Percentiles rank a stretch among this genome's conserved stretches.
These are phyloP conservation scores for Amphiprion ocellaris DNA, from an alignment of 2,113 vertebrate genomes.

Conservation along the genomic window DNA sequence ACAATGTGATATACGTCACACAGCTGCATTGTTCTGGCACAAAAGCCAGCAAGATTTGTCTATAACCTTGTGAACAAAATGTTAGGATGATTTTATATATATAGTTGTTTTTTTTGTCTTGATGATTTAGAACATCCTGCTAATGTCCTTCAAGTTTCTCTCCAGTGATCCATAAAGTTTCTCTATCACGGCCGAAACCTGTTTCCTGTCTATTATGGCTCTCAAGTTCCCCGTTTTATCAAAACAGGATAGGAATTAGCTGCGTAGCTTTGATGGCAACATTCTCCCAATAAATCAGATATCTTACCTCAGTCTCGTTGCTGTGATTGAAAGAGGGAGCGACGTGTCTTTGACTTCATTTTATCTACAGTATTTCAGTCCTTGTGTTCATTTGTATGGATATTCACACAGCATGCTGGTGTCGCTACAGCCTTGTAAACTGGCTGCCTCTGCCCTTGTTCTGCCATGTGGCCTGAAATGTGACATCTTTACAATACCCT, in stretches of 20 bases:
- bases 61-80: neutral
- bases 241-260: constrained; percentile 2
- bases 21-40: too few species aligned
- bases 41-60: too few species aligned
- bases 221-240: constrained; percentile 1
- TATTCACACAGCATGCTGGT: too few species aligned
- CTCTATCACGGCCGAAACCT: neutral
- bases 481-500: neutral
- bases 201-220: constrained; percentile 13
- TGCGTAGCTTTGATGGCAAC: neutral
- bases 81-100: neutral
- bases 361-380: too few species aligned
- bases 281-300: too few species aligned
- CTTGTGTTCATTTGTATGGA: too few species aligned
- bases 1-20: neutral
- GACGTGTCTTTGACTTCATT: neutral
- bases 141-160: neutral
- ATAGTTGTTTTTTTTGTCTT: neutral
- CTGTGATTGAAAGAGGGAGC: neutral
- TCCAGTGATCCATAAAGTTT: constrained; percentile 12
- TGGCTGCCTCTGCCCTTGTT: neutral
- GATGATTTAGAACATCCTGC: neutral
- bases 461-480: neutral
- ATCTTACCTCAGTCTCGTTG: neutral
- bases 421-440: neutral